Evolutionary conservation across 2,888 invertebrate species (phyloP).

Genomic region (Melinaea marsaeus): DNA sequence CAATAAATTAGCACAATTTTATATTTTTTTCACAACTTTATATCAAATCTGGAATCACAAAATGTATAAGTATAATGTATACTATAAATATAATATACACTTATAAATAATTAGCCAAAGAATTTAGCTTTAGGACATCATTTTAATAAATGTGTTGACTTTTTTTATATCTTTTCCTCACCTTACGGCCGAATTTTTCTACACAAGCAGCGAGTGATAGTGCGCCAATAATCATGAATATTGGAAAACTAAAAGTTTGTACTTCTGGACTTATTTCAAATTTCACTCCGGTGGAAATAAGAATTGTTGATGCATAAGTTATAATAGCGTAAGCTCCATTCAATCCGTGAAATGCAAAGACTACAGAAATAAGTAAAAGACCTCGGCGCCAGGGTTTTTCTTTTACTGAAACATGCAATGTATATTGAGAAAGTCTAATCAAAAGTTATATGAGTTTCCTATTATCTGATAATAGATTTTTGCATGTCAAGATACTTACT

Average conservation of each 20-base stretch:
- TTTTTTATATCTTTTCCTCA: constrained; percentile 31
- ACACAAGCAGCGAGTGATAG: constrained; percentile 51
- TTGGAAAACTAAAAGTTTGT: constrained; percentile 55
- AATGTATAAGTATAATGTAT: too few species aligned
- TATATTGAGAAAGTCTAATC: not conserved
- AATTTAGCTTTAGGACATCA: not conserved
- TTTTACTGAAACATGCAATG: constrained; percentile 42
- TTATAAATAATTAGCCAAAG: not conserved
- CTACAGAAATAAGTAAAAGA: constrained; percentile 39
- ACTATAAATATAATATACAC: not conserved
- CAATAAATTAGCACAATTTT: constrained; percentile 9
- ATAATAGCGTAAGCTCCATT: constrained; percentile 54
- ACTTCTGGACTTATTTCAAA: constrained; percentile 53
- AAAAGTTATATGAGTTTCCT: not conserved
- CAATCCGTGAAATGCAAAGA: constrained; percentile 41
- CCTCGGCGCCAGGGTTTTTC: constrained; percentile 50
- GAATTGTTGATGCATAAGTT: constrained; percentile 51
- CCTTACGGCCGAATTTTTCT: constrained; percentile 60
- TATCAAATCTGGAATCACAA: not conserved
- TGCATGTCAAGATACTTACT: constrained; percentile 42
- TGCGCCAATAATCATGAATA: constrained; percentile 55
- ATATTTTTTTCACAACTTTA: not conserved
- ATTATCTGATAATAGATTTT: not conserved
- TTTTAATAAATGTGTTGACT: not conserved
- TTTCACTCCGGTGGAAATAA: constrained; percentile 51